These are phyloP conservation scores for Neotoma lepida DNA, from an alignment of 2,113 vertebrate genomes.

Conservation along the genomic window DNA sequence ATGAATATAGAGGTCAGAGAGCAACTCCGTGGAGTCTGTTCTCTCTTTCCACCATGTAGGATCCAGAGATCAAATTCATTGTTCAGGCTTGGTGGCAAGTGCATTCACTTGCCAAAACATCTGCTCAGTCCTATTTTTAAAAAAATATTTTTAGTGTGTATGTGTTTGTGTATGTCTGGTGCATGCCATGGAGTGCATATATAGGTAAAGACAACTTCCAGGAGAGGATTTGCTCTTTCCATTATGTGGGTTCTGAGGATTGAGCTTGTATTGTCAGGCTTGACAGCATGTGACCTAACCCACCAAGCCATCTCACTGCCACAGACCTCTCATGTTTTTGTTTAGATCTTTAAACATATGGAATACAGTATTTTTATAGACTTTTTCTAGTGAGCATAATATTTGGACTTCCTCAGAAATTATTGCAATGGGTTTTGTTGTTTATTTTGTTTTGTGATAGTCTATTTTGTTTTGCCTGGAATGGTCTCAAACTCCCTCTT, in stretches of 20 bases:
- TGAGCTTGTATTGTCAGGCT: background rate
- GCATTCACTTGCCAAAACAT: background rate
- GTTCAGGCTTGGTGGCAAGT: background rate
- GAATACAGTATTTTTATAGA: background rate
- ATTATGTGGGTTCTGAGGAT: background rate
- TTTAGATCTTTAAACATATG: background rate
- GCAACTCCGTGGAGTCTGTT: background rate
- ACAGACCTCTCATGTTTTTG: background rate
- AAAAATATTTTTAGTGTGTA: background rate
- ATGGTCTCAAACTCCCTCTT: background rate
- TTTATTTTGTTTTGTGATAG: background rate
- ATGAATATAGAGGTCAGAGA: background rate
- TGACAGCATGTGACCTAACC: background rate
- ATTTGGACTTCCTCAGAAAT: background rate
- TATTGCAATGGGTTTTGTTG: background rate
- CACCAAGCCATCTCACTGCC: background rate
- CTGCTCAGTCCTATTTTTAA: background rate
- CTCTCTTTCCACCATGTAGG: background rate
- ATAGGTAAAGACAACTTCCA: background rate
- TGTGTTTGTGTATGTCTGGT: background rate
- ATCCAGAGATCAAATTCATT: background rate
- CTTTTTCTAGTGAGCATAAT: background rate
- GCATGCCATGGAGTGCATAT: background rate
- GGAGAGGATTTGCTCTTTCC: background rate
- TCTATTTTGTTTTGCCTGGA: background rate